Conservation (phyloP, 2,888 invertebrate species). For the Uloborus plumipes region DNA sequence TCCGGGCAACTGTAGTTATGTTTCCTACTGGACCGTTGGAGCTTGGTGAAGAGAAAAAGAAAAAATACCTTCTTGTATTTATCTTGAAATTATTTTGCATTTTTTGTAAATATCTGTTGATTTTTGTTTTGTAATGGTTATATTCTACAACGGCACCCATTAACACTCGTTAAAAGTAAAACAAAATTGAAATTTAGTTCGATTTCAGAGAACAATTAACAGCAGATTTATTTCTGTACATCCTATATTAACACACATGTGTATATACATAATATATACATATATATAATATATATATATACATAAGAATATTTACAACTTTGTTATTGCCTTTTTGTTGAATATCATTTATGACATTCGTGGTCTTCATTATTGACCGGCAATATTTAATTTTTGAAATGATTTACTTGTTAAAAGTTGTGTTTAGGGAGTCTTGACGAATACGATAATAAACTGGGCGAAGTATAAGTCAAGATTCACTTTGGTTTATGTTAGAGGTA, state of each 20-base stretch:
- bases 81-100: conserved; percentile 27
- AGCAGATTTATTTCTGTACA: conserved; percentile 27
- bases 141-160: conserved; percentile 26
- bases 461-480: conserved; percentile 41
- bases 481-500: conserved; percentile 40
- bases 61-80: conserved; percentile 21
- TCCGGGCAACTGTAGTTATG: conserved; percentile 27
- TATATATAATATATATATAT: not conserved
- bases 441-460: conserved; percentile 57
- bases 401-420: conserved; percentile 38
- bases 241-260: conserved; percentile 41
- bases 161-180: conserved; percentile 44
- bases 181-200: conserved; percentile 32
- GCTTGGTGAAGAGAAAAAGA: conserved; percentile 12
- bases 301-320: conserved; percentile 54
- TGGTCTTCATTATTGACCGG: conserved; percentile 20
- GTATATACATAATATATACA: not conserved
- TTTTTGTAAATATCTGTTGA: conserved; percentile 58
- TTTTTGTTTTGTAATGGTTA: conserved; percentile 27
- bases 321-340: conserved; percentile 49
- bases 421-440: conserved; percentile 35
- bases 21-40: conserved; percentile 53
- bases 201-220: not conserved
- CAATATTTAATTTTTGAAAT: conserved; percentile 38
- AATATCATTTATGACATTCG: conserved; percentile 31